Conservation (phyloP, 2,113 vertebrate genomes). For the Macaca nemestrina region DNA sequence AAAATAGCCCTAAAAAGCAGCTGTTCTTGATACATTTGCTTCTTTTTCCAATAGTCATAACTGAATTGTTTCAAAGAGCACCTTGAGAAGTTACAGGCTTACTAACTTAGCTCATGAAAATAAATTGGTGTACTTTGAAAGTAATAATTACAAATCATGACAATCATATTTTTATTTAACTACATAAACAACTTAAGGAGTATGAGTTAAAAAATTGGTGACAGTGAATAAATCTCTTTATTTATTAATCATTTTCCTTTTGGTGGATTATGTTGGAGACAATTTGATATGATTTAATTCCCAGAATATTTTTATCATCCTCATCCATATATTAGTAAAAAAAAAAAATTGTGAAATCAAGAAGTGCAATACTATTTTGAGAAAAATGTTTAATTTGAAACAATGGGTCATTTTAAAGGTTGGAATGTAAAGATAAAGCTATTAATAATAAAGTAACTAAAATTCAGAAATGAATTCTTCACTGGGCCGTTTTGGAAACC, state of each 20-base stretch:
- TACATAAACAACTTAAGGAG: neutral
- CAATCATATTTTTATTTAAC: constrained; percentile 6
- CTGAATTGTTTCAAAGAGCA: neutral
- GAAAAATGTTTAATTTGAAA: constrained; percentile 23
- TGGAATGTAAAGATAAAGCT: neutral
- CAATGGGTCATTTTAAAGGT: neutral
- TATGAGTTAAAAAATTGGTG: neutral
- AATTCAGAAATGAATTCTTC: neutral
- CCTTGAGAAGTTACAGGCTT: constrained; percentile 3
- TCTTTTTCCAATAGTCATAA: neutral
- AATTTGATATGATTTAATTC: constrained; percentile 18
- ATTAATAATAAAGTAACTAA: neutral
- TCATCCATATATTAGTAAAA: neutral
- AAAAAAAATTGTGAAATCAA: neutral
- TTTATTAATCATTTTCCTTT: neutral
- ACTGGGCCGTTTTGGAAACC: neutral
- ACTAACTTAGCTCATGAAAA: neutral
- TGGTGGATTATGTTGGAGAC: neutral
- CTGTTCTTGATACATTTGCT: neutral
- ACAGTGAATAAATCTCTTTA: neutral
- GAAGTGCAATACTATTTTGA: neutral
- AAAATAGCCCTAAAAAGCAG: neutral
- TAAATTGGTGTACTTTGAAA: neutral
- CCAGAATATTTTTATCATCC: neutral
- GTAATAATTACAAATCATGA: neutral